These are phyloP conservation scores for Neosalanx taihuensis DNA, from an alignment of 2,797 vertebrate genomes.

Conservation along the genomic window DNA sequence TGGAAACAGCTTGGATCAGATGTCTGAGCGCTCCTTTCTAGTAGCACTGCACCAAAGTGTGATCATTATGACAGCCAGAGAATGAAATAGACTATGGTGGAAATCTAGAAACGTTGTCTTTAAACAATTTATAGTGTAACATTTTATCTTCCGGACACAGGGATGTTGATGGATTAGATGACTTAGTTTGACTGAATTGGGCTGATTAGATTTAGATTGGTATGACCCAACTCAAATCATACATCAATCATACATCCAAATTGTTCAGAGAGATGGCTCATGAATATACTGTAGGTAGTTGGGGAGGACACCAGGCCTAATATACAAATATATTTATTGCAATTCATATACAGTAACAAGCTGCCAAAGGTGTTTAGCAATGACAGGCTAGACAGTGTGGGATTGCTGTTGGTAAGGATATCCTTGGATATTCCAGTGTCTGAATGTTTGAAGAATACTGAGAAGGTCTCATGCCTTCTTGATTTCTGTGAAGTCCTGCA, in stretches of 20 bases:
- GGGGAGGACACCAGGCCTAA: constrained; percentile 1
- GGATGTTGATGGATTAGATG: constrained; percentile 22
- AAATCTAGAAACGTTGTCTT: background rate
- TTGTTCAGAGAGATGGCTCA: too few relatives aligned
- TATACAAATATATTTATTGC: constrained; percentile 49
- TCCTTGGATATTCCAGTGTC: constrained; percentile 39
- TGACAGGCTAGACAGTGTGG: constrained; percentile 27
- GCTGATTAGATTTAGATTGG: constrained; percentile 30
- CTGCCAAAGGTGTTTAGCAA: constrained; percentile 49
- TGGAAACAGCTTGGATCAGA: constrained; percentile 13
- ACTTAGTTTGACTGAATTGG: constrained; percentile 8
- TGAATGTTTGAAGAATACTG: constrained; percentile 18
- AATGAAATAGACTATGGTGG: constrained; percentile 25
- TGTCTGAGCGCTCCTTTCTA: background rate
- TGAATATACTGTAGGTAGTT: too few relatives aligned
- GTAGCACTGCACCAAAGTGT: background rate
- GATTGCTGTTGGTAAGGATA: constrained; percentile 38
- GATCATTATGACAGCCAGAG: background rate
- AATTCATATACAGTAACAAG: constrained; percentile 27
- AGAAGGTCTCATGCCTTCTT: constrained; percentile 17
- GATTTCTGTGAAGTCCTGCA: constrained; percentile 7
- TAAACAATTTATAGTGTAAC: background rate
- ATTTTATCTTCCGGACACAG: too few relatives aligned
- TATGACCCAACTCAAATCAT: too few relatives aligned
- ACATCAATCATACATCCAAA: constrained; percentile 3